phyloP scores from a whole-genome alignment of 2,797 vertebrate species.

The Kryptolebias ocellatus region DNA sequence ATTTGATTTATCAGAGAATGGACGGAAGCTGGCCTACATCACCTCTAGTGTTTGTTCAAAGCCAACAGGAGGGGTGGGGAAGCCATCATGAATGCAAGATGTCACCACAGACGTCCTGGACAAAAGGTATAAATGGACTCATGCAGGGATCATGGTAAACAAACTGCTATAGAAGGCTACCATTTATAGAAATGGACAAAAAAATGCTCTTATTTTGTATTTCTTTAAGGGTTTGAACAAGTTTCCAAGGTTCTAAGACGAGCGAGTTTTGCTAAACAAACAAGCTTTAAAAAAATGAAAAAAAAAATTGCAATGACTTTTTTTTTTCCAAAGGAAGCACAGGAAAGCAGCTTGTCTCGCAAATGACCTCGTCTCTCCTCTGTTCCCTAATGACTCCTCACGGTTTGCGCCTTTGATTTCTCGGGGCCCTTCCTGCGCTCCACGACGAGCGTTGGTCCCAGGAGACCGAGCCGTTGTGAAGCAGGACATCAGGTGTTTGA shows the following conservation, averaged over 20 bases:
- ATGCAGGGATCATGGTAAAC: constrained; percentile 49
- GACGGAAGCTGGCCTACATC: constrained; percentile 74
- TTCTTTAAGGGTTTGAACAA: not conserved
- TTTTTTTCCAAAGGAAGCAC: constrained; percentile 1
- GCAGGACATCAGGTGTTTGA: constrained; percentile 73
- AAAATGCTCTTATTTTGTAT: not conserved
- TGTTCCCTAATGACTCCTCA: constrained; percentile 68
- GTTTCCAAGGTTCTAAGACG: not conserved
- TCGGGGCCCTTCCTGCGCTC: constrained; percentile 80
- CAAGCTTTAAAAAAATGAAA: not conserved
- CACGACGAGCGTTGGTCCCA: constrained; percentile 80
- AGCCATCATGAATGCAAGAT: constrained; percentile 74
- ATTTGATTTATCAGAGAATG: constrained; percentile 79
- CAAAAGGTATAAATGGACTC: constrained; percentile 59
- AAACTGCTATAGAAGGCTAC: constrained; percentile 15
- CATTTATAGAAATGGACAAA: not conserved
- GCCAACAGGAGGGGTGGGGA: constrained; percentile 76
- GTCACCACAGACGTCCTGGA: constrained; percentile 74
- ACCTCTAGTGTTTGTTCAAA: constrained; percentile 75
- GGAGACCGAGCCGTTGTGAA: constrained; percentile 79
- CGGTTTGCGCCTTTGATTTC: constrained; percentile 83
- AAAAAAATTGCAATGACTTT: not conserved
- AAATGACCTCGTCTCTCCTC: constrained; percentile 73
- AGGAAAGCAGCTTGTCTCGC: constrained; percentile 47
- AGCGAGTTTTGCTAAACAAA: not conserved